Percentiles rank a stretch among this genome's conserved stretches.
Evolutionary conservation across 1,140 invertebrate species (phyloP).

Genomic region (Limonius californicus): DNA sequence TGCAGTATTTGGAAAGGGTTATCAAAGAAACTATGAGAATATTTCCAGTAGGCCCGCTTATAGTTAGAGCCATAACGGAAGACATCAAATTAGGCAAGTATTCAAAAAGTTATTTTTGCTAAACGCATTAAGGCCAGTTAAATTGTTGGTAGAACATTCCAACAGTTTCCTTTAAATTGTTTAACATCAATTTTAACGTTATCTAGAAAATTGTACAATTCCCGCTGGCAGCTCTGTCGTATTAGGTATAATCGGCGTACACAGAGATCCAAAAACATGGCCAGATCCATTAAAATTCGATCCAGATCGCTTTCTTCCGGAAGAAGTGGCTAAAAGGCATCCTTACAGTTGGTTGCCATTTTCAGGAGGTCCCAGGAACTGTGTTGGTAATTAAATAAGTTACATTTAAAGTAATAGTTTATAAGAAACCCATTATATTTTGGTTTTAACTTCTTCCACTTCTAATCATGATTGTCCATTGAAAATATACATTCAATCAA

Average conservation of each 20-base stretch:
- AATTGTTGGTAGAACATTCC: not conserved
- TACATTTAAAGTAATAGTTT: too few relatives aligned
- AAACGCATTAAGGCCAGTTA: too few relatives aligned
- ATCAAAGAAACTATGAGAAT: conserved; percentile 62
- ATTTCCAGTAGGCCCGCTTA: conserved; percentile 58
- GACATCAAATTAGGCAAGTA: conserved; percentile 37
- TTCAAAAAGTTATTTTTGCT: too few relatives aligned
- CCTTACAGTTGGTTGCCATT: conserved; percentile 15
- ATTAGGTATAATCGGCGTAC: conserved; percentile 6
- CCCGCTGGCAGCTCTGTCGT: conserved; percentile 12
- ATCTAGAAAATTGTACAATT: not conserved
- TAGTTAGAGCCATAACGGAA: conserved; percentile 49
- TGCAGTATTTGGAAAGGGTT: conserved; percentile 61
- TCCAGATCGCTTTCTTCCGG: conserved; percentile 65
- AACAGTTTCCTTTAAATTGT: not conserved
- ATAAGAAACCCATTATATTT: too few relatives aligned
- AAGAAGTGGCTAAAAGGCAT: conserved; percentile 47
- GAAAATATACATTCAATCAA: too few relatives aligned
- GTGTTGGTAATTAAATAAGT: too few relatives aligned
- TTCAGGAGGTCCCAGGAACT: conserved; percentile 7
- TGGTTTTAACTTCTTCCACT: too few relatives aligned
- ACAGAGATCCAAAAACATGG: conserved; percentile 57
- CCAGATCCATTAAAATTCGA: conserved; percentile 68
- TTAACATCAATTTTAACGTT: not conserved
- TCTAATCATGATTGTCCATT: too few relatives aligned